These are phyloP conservation scores for Mythimna loreyi DNA, from an alignment of 2,888 invertebrate genomes.

Conservation along the genomic window DNA sequence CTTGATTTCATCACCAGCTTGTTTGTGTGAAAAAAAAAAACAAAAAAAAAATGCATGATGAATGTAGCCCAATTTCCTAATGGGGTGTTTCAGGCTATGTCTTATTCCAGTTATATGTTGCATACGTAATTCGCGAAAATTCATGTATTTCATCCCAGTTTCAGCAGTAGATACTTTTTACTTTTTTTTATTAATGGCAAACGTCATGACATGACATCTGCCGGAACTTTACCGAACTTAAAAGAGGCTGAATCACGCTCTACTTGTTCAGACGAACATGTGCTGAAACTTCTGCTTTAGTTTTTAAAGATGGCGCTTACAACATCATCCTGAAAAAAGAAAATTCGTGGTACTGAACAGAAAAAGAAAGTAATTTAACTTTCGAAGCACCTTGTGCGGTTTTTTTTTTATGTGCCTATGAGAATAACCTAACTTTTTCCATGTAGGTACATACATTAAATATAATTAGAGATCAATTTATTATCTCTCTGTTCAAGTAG, in stretches of 20 bases:
- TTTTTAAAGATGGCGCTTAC: conserved; percentile 51
- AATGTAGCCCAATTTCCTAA: no score
- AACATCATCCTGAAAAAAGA: not conserved
- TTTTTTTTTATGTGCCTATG: not conserved
- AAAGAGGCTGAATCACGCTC: conserved; percentile 11
- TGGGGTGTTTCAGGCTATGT: no score
- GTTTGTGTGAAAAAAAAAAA: no score
- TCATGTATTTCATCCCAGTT: no score
- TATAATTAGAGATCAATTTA: not conserved
- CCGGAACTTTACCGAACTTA: conserved; percentile 29
- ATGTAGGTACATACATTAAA: no score
- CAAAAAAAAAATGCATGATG: no score
- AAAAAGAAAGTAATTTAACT: not conserved
- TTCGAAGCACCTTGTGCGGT: not conserved
- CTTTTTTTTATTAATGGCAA: no score
- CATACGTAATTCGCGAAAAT: no score
- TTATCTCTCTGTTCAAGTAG: not conserved
- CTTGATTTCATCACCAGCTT: no score
- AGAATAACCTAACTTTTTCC: not conserved
- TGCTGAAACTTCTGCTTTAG: conserved; percentile 22
- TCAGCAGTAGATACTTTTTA: no score
- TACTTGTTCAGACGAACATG: not conserved
- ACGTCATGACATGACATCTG: conserved; percentile 41
- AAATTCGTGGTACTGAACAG: not conserved
- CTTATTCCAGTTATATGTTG: no score